Evolutionary conservation across 1,140 invertebrate genomes (phyloP).

Genomic region (Hypothenemus hampei): DNA sequence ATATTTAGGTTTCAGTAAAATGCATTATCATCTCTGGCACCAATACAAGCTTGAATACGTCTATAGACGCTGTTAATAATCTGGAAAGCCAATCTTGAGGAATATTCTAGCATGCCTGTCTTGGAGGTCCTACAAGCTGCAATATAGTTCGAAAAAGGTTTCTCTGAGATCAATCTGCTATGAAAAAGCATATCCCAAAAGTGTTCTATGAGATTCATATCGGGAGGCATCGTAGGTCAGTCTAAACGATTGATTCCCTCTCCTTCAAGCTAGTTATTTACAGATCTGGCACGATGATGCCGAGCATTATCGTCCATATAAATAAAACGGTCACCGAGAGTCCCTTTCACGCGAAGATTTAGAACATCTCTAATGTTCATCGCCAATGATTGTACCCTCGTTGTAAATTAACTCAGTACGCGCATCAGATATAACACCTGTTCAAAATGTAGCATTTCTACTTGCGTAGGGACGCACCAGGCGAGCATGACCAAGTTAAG

Average conservation of each 20-base stretch:
- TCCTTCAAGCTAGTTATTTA: not conserved
- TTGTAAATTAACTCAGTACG: not conserved
- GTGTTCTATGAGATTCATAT: not conserved
- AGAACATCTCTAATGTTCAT: not conserved
- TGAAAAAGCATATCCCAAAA: not conserved
- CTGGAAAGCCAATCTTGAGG: too few relatives aligned
- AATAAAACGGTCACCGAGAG: not conserved
- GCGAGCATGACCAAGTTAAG: too few relatives aligned
- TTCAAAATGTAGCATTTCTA: too few relatives aligned
- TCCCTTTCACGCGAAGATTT: not conserved
- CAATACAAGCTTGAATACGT: too few relatives aligned
- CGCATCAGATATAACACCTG: not conserved
- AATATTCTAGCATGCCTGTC: too few relatives aligned
- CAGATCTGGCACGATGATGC: not conserved
- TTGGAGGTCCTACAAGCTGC: too few relatives aligned
- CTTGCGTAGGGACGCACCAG: too few relatives aligned
- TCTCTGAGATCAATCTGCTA: not conserved
- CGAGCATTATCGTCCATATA: too few relatives aligned
- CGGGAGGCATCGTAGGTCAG: too few relatives aligned
- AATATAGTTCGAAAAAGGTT: not conserved
- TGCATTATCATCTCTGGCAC: too few relatives aligned
- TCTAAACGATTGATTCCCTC: constrained; percentile 1
- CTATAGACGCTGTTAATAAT: too few relatives aligned
- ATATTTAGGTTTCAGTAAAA: too few relatives aligned
- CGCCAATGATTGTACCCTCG: not conserved